Evolutionary conservation across 37 sponge, comb jelly and placozoan species (phyloP), one percentile per base, ranked within the genome.

Genomic region (Diacarnus erythraeanus): DNA sequence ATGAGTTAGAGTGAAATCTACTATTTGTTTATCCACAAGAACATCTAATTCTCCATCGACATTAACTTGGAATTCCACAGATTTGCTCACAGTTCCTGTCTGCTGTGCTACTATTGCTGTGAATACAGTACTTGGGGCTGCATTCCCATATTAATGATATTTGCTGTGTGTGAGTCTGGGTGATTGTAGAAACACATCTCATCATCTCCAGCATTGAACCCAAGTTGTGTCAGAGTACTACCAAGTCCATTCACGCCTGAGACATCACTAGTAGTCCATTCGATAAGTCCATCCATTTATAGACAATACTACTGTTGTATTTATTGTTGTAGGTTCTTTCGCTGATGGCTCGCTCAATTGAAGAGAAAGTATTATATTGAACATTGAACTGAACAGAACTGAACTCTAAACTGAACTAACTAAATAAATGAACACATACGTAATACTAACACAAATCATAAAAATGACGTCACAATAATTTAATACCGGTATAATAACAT

Each of bases 201-300:
- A 58, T 84, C 77, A n/a, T n/a, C n/a, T 38, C 78, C 85, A 38
- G 69, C 64, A 61, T 82, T 72, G 74, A 82, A 82, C 17, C 85
- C 85, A 26, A 70, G 61, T 41, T 71, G 85, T 12, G 85, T 78
- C 31, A 41, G 85, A 42, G 60, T 69, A 35, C 85, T 78, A 10
- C 71, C 71, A 20, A 76, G 43, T 0, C 84, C 77, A 58, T 56
- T 38, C 6, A 12, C 31, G 86, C 82, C 15, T 86, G 64, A 25
- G 67, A 59, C 56, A 82, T 86, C 75, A 86, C 91, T 85, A 86
- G 86, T 33, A 76, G 76, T 23, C 90, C 90, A 80, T 89, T 89
- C 72, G 80, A 89, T 20, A 85, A 84, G 81, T 89, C 84, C 43
- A 60, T 75, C 26, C 56, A 56, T 0, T 73, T 77, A 82, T 90